Conservation (phyloP, 2,113 vertebrate genomes). For the Lampris incognitus region DNA sequence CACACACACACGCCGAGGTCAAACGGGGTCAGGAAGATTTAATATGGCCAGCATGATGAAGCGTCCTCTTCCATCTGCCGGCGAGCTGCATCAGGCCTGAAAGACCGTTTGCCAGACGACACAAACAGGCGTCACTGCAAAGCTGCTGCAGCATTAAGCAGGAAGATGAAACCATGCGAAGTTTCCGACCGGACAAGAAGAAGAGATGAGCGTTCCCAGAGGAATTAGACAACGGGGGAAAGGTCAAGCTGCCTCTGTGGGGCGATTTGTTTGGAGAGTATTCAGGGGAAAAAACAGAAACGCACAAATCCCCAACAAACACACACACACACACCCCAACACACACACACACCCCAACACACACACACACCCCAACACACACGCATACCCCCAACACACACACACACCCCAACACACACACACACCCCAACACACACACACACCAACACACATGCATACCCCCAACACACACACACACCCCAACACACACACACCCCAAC, state of each 20-base stretch:
- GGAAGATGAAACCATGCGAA: too few relatives aligned
- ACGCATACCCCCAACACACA: too few relatives aligned
- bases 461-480: too few relatives aligned
- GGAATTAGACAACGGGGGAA: conserved; percentile 36
- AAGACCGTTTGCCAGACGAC: background rate
- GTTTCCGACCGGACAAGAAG: background rate
- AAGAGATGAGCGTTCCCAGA: conserved; percentile 22
- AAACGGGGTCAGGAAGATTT: background rate
- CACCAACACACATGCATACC: too few relatives aligned
- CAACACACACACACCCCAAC: background rate
- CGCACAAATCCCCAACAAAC: background rate
- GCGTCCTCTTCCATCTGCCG: background rate
- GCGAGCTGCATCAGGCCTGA: too few relatives aligned
- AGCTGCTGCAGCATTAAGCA: too few relatives aligned
- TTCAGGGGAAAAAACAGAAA: conserved; percentile 7
- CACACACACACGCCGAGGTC: background rate
- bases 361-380: conserved; percentile 13
- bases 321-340: background rate
- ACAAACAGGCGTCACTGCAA: background rate
- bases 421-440: too few relatives aligned
- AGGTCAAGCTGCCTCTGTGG: conserved; percentile 24
- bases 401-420: background rate
- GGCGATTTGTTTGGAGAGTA: conserved; percentile 49
- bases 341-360: conserved; percentile 11
- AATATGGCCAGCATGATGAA: background rate